Conservation (phyloP, 30 jellyfish, hydroid and myxozoan species). For the Hydractinia symbiolongicarpus region DNA sequence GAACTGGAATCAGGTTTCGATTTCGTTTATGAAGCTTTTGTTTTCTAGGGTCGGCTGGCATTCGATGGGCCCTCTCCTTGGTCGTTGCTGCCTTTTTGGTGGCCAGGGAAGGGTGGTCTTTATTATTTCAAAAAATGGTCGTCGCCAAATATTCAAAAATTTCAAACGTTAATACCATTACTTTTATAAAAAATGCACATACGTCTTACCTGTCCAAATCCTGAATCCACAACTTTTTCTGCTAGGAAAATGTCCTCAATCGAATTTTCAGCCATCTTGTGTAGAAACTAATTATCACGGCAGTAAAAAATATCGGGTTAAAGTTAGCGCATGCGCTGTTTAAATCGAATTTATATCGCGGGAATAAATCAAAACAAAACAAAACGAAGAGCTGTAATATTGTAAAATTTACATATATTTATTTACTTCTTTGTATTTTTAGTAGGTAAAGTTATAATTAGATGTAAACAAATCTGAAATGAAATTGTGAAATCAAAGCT, state of each 20-base stretch:
- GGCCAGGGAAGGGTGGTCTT: slow-evolving; percentile 35
- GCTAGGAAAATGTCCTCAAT: slow-evolving; percentile 34
- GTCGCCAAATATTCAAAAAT: no score
- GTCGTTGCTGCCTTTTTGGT: slow-evolving; percentile 31
- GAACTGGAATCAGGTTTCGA: neutral
- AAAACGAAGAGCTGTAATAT: no score
- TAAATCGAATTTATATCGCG: no score
- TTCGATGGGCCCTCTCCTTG: slow-evolving; percentile 22
- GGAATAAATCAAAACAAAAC: no score
- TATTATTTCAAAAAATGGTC: neutral
- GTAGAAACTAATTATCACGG: neutral
- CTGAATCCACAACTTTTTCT: slow-evolving; percentile 41
- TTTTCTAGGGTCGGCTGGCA: neutral
- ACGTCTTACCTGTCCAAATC: slow-evolving; percentile 40
- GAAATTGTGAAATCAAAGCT: no score
- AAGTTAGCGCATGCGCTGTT: neutral
- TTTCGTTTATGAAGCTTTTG: neutral
- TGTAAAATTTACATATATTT: no score
- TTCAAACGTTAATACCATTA: no score
- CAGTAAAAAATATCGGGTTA: slow-evolving; percentile 6
- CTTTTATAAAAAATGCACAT: neutral
- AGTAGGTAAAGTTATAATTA: no score
- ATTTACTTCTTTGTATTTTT: no score
- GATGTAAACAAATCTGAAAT: no score
- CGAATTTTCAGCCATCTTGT: slow-evolving; percentile 38